phyloP scores from a whole-genome alignment of 2,797 vertebrate species.

The Schizothorax lantsangensis region DNA sequence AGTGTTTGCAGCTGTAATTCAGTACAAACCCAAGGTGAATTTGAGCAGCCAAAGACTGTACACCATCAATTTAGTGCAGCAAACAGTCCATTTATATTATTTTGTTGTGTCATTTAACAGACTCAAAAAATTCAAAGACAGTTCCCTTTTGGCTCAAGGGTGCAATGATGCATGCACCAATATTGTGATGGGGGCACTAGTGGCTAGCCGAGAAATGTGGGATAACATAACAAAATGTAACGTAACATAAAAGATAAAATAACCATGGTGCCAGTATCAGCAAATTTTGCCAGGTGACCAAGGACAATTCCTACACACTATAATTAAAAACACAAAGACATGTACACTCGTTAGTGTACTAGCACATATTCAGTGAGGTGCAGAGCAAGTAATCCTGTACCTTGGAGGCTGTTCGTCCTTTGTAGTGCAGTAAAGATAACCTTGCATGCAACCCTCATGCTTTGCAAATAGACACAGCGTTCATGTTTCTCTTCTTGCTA shows the following conservation, averaged over 20 bases:
- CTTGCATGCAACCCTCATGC: slow-evolving; percentile 13
- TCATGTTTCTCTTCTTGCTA: slow-evolving; percentile 20
- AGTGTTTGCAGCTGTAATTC: slow-evolving; percentile 3
- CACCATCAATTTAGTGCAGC: not conserved
- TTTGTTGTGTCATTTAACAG: not conserved
- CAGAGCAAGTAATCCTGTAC: slow-evolving; percentile 3
- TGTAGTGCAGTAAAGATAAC: slow-evolving; percentile 26
- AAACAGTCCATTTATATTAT: not conserved
- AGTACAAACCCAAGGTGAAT: not conserved
- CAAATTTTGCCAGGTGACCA: not conserved
- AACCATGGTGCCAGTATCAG: slow-evolving; percentile 2
- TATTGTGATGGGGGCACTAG: not conserved
- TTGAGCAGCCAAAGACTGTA: not conserved
- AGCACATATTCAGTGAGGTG: not conserved
- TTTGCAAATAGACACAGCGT: slow-evolving; percentile 3
- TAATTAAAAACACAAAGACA: slow-evolving; percentile 1
- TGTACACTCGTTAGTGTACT: not conserved
- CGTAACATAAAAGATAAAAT: not conserved
- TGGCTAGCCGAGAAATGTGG: not conserved
- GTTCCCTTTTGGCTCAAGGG: not conserved
- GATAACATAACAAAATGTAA: not conserved
- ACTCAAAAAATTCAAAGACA: not conserved
- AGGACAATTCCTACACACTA: not conserved
- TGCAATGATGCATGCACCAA: not conserved
- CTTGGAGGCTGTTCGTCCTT: not conserved